Base-by-base conservation (phyloP, 1,140 invertebrate species). In the Tenebrio molitor region DNA sequence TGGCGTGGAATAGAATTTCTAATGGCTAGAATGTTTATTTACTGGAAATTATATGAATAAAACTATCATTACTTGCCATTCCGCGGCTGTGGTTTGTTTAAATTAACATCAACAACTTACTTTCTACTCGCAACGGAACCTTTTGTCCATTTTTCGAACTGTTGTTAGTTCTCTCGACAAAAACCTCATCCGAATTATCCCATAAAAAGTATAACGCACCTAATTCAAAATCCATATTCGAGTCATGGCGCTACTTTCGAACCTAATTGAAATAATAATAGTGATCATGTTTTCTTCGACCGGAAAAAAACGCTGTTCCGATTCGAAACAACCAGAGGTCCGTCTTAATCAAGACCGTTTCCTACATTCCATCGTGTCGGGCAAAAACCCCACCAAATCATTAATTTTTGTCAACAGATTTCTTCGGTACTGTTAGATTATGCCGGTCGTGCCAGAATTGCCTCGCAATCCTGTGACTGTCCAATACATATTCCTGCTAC, bases 21-120 rank as follows among this genome's bases (percentile, higher is more conserved):
- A 76, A 76, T 74, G 67, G 69, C 66, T 53, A 68, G 69, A 76
- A 74, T 74, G 73, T 76, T 72, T 76, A 76, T 76, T 76, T 76
- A 74, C 69, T 74, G 25, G 69, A 76, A 74, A 74, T 74, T 74
- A 74, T 76, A 74, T 70, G 70, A 76, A 74, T 76, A 68, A 72
- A 74, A 76, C 73, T 72, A 72, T 74, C 73, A 71, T 74, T 74
- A 74, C 46, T 74, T 70, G 73, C 73, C 73, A 72, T 72, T 74
- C 69, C 34, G 69, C 65, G 58, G 39, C 36, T 72, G 58, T 65
- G 42, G 69, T 74, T 74, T 67, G 69, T 50, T 74, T 74, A 74
- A 74, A 74, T 74, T 74, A 74, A 69, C 73, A 74, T 71, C 12
- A 42, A 74, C 69, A 72, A 74, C 69, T 74, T 66, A 74, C 69